These are phyloP conservation scores for Sylvia atricapilla DNA, from an alignment of 2,113 vertebrate species.

Conservation along the genomic window DNA sequence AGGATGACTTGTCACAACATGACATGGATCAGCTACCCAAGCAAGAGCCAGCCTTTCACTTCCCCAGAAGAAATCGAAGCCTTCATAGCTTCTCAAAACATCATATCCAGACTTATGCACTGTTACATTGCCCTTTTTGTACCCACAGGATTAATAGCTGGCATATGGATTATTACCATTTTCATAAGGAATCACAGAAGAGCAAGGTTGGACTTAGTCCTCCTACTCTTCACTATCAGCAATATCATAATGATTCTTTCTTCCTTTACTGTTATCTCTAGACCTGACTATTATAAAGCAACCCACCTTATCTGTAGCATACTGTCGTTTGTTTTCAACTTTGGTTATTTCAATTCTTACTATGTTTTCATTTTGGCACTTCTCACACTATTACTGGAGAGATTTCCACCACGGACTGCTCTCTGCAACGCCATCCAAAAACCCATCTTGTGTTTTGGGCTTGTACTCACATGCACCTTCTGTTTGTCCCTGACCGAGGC, in stretches of 20 bases:
- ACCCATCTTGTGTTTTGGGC: not conserved
- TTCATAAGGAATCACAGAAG: constrained; percentile 68
- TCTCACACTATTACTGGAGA: constrained; percentile 27
- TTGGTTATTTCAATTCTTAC: constrained; percentile 70
- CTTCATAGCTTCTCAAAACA: constrained; percentile 57
- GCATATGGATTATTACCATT: constrained; percentile 67
- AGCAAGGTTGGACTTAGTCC: constrained; percentile 63
- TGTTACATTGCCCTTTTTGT: constrained; percentile 69
- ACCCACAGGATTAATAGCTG: constrained; percentile 64
- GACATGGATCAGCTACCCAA: constrained; percentile 66
- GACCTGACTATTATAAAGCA: constrained; percentile 66
- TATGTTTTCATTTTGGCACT: constrained; percentile 63
- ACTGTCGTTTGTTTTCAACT: constrained; percentile 77
- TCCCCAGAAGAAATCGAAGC: not conserved
- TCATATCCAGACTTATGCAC: constrained; percentile 73
- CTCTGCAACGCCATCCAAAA: not conserved
- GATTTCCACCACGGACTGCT: constrained; percentile 1
- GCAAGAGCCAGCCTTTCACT: not conserved
- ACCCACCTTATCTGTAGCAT: constrained; percentile 66
- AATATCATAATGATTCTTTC: constrained; percentile 74
- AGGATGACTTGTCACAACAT: constrained; percentile 59
- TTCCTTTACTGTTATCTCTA: constrained; percentile 70
- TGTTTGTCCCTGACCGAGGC: constrained; percentile 62
- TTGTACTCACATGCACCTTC: constrained; percentile 46
- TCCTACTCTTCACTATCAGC: constrained; percentile 71